Evolutionary conservation across 2,888 invertebrate genomes (phyloP), one percentile per base, ranked within the genome.

Genomic region (Zaprionus bogoriensis): DNA sequence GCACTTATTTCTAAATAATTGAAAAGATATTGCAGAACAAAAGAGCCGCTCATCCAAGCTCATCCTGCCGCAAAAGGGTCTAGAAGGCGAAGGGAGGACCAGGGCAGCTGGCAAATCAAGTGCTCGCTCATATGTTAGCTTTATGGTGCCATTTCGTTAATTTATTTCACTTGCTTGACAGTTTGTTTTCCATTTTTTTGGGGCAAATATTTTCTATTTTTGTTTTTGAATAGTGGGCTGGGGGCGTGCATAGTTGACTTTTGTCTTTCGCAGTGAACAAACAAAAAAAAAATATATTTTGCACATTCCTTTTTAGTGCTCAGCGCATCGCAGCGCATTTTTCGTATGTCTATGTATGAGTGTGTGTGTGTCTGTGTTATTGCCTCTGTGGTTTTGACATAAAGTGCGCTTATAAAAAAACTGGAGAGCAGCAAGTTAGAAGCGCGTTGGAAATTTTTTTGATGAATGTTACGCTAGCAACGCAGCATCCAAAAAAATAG

Each of bases 341-440:
- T 65, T 30, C 58, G 22, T 39, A 4, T n/a, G 5, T 38, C 1
- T 19, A 3, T 10, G 10, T 39, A 5, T 6, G 9, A 19, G 1
- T 38, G 17, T 38, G 17, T 27, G 42, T 55, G 42, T 39, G 17
- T 47, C 23, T 48, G 36, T 59, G 66, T 66, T 71, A 72, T 70
- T 77, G 79, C 70, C 66, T 59, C 64, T 82, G 82, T 82, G 82
- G 82, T 82, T 84, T 82, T 82, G 82, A 82, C 82, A 82, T 84
- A 84, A 82, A 83, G 82, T 83, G 82, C 70, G 75, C 85, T 82
- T 85, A 82, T 82, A 79, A 82, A 85, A 81, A 81, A 81, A n/a
- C n/a, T n/a, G n/a, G n/a, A n/a, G n/a, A n/a, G 71, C 74, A 54
- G 63, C 81, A 76, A 79, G 79, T 82, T 84, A 85, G 81, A 74